These are phyloP conservation scores for Larimichthys crocea DNA, from an alignment of 2,113 vertebrate species.

Conservation along the genomic window DNA sequence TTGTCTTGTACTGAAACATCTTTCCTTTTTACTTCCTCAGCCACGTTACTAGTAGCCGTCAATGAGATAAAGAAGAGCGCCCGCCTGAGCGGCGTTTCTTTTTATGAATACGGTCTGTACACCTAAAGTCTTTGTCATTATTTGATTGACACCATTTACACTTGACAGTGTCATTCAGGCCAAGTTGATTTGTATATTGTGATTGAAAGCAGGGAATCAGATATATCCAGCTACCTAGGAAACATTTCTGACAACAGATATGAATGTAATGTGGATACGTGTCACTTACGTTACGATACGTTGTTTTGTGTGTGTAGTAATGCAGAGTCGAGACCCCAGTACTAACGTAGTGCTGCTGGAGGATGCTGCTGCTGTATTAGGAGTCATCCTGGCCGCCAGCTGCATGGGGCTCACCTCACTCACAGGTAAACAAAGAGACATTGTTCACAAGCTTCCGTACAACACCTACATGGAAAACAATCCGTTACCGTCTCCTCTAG, in stretches of 20 bases:
- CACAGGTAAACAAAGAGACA: conserved; percentile 86
- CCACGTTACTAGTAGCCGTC: conserved; percentile 95
- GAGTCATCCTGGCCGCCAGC: conserved; percentile 90
- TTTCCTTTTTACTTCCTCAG: conserved; percentile 79
- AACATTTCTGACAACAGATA: neutral
- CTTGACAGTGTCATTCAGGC: neutral
- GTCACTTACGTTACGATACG: neutral
- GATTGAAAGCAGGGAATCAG: neutral
- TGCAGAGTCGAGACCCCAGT: conserved; percentile 96
- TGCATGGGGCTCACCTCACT: conserved; percentile 98
- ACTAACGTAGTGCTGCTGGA: conserved; percentile 98
- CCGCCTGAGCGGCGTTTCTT: conserved; percentile 87
- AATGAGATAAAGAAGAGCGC: conserved; percentile 96
- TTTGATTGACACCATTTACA: neutral
- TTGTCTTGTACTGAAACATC: neutral
- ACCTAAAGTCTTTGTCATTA: neutral
- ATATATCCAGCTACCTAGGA: too few relatives aligned
- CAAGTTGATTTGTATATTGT: neutral
- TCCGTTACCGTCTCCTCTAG: neutral
- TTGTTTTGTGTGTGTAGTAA: conserved; percentile 83
- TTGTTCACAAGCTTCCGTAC: neutral
- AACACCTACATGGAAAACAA: neutral
- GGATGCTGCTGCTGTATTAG: conserved; percentile 95
- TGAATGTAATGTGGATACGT: neutral
- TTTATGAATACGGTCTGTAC: conserved; percentile 96